Evolutionary conservation across 2,888 invertebrate species (phyloP), one percentile per base, ranked within the genome.

Genomic region (Nebria brevicollis): DNA sequence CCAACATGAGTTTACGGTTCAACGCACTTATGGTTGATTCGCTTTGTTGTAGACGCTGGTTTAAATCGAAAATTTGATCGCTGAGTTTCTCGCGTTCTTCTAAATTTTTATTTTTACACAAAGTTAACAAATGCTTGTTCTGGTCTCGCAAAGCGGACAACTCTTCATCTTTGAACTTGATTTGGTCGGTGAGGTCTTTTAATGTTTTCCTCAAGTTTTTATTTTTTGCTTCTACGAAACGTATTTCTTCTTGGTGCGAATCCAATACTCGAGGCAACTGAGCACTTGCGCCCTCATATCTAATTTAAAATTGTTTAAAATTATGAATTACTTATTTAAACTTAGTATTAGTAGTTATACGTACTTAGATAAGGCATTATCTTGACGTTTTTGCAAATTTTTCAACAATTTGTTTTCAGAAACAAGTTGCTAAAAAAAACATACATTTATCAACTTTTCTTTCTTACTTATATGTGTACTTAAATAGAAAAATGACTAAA

Each of bases 381-480:
- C 95, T 85, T 96, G 96, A 75, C 95, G 92, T 86, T 95, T 95
- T 88, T 95, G 95, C 66, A 96, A 88, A 3, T 94, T 94, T 84
- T 94, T 93, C 43, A 96, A 87, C 66, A 94, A 91, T 84, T 93
- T 92, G 87, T 96, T 96, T 87, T 96, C 96, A 86, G 94, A 92
- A 1, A 91, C 90, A 68, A 94, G 86, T 87, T 94, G 94, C 93
- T 93, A 83, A 25, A 8, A 10, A 4, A 73, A 11, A 41, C 8
- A 54, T 54, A 54, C 8, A 13, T 54, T 54, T 5, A 34, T 1
- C 34, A 34, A 34, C 34, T 34, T 34, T 34, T 34, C 34, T 34
- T 34, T 34, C 34, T 34, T 34, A 1, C 20, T 20, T 34, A 34
- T 34, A 34, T 34, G 34, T 1, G 34, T 5, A 34, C 1, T 34